Evolutionary conservation across 2,113 vertebrate genomes (phyloP).

Genomic region (Pterocles orientalis): DNA sequence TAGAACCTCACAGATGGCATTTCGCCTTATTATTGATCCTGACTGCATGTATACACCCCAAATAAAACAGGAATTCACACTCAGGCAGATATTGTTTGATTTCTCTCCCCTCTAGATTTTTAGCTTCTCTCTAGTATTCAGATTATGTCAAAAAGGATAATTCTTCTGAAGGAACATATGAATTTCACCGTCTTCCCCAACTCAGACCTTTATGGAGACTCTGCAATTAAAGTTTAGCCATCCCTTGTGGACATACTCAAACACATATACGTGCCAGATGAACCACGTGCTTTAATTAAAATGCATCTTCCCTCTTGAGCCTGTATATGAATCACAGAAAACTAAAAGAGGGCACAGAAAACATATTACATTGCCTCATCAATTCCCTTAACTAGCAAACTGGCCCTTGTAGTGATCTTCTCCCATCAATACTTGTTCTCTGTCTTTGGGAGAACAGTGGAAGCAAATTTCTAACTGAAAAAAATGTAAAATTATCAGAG

Average conservation of each 20-base stretch:
- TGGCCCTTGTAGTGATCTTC: not conserved
- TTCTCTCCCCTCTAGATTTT: not conserved
- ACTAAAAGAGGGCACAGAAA: not conserved
- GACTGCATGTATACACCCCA: not conserved
- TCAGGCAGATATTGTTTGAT: not conserved
- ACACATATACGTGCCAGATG: not conserved
- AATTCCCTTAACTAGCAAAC: not conserved
- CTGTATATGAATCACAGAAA: not conserved
- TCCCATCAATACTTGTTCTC: not conserved
- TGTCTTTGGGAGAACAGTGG: not conserved
- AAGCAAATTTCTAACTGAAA: not conserved
- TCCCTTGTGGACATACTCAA: not conserved
- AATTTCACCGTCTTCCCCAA: not conserved
- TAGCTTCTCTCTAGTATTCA: not conserved
- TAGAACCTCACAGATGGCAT: not conserved
- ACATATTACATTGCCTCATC: not conserved
- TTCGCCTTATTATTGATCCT: not conserved
- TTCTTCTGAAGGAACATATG: not conserved
- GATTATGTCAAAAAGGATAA: not conserved
- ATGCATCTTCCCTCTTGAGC: not conserved
- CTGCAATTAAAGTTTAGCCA: constrained; percentile 6
- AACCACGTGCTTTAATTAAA: not conserved
- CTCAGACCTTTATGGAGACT: not conserved
- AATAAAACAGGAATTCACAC: not conserved
- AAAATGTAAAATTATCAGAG: not conserved